Percentiles rank a stretch among this genome's conserved stretches.
Evolutionary conservation across 1,140 invertebrate species (phyloP).

Genomic region (Nomia melanderi): DNA sequence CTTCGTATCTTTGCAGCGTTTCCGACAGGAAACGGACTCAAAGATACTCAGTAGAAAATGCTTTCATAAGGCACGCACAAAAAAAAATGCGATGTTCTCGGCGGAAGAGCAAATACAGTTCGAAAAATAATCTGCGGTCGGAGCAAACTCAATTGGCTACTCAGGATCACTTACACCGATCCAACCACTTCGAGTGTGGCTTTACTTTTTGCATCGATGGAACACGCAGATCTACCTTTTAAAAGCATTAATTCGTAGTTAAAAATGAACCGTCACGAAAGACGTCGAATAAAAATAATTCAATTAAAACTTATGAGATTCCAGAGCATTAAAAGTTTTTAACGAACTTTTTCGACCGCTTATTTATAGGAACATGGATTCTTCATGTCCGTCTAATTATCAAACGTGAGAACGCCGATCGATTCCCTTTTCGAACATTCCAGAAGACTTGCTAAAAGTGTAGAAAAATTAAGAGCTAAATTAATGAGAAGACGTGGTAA

Average conservation of each 20-base stretch:
- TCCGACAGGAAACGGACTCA: constrained; percentile 28
- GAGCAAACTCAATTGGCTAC: constrained; percentile 7
- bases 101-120: constrained; percentile 13
- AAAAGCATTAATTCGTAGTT: no score
- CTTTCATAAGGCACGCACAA: constrained; percentile 22
- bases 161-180: not conserved
- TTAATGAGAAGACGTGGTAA: not conserved
- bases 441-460: not conserved
- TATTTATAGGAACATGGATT: no score
- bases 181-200: not conserved
- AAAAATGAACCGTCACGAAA: no score
- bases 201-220: not conserved
- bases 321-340: no score
- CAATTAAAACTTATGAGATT: no score
- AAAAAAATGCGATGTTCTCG: constrained; percentile 19
- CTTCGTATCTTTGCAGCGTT: constrained; percentile 30
- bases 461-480: not conserved
- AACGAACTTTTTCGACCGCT: no score
- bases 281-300: no score
- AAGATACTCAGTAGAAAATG: constrained; percentile 14
- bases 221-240: not conserved
- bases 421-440: no score
- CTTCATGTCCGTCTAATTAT: no score
- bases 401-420: no score
- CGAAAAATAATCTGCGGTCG: not conserved